Evolutionary conservation across 64 coral and sea anemone species (phyloP).

Genomic region (Montipora foliosa): DNA sequence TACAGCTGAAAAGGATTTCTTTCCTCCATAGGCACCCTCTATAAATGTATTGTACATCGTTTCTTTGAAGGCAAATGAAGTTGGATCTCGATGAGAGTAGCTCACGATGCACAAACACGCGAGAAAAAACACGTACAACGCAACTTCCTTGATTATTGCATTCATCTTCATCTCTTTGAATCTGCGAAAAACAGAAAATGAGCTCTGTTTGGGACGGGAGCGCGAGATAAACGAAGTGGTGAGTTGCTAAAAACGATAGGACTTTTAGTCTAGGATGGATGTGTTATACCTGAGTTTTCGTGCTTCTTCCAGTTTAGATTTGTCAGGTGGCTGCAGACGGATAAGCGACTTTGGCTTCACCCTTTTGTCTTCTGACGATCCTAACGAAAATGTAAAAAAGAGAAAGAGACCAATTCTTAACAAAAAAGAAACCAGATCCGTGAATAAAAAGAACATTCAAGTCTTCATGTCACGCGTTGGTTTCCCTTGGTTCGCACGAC

Average conservation of each 20-base stretch:
- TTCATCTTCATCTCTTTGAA: constrained; percentile 96
- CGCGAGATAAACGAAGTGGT: neutral
- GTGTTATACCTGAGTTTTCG: constrained; percentile 75
- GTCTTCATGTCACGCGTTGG: no score
- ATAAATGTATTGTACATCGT: constrained; percentile 88
- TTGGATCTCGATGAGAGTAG: constrained; percentile 87
- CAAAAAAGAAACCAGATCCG: neutral
- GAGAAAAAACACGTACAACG: constrained; percentile 78
- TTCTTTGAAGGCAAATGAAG: constrained; percentile 72
- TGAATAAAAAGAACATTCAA: no score
- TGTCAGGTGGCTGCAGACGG: constrained; percentile 86
- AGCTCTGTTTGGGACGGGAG: no score
- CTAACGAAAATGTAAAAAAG: neutral
- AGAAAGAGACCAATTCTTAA: neutral
- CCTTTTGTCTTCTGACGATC: constrained; percentile 20
- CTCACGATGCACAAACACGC: constrained; percentile 84
- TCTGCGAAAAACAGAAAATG: constrained; percentile 36
- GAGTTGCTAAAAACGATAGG: neutral
- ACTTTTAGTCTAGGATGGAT: neutral
- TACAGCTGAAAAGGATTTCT: constrained; percentile 73
- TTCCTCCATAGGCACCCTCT: constrained; percentile 74
- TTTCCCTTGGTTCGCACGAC: no score
- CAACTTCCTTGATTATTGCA: constrained; percentile 85
- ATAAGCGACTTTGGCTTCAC: constrained; percentile 82
- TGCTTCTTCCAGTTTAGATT: constrained; percentile 75